phyloP scores from a whole-genome alignment of 2,113 vertebrate species.

The Castor canadensis region DNA sequence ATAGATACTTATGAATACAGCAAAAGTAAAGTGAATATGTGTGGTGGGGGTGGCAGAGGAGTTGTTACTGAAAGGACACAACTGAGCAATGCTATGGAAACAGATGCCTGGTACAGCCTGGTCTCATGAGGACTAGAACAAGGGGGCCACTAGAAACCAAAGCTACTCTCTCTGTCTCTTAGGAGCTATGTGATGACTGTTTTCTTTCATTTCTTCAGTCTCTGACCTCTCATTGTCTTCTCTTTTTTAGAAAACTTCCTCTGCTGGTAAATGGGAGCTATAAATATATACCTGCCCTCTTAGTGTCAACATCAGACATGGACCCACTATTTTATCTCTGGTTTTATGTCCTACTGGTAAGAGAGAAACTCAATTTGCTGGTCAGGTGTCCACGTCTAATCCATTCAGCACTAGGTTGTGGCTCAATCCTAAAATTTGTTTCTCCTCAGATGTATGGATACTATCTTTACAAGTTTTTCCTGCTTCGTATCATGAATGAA shows the following conservation, averaged over 20 bases:
- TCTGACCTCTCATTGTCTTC: not conserved
- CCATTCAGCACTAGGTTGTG: not conserved
- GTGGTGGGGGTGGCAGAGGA: not conserved
- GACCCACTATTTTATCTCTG: not conserved
- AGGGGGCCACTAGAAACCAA: not conserved
- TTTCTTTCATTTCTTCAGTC: not conserved
- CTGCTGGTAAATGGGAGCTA: not conserved
- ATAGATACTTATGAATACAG: not conserved
- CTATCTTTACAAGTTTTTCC: not conserved
- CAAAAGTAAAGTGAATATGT: not conserved
- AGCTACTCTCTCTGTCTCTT: not conserved
- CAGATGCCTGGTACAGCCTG: not conserved
- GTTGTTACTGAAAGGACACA: not conserved
- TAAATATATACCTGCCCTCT: not conserved
- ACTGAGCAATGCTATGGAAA: not conserved
- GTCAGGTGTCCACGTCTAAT: not conserved
- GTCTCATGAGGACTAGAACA: not conserved
- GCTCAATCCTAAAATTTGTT: not conserved
- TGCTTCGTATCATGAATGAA: not conserved
- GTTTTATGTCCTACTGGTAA: not conserved
- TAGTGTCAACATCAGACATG: rapidly evolving
- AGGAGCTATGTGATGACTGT: not conserved
- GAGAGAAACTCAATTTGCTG: not conserved
- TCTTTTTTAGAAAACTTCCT: not conserved
- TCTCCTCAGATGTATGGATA: not conserved